A percentile compares a stretch with the other conserved stretches of the same genome.
These are phyloP conservation scores for Philereme vetulata DNA, from an alignment of 2,888 invertebrate genomes.

Conservation along the genomic window DNA sequence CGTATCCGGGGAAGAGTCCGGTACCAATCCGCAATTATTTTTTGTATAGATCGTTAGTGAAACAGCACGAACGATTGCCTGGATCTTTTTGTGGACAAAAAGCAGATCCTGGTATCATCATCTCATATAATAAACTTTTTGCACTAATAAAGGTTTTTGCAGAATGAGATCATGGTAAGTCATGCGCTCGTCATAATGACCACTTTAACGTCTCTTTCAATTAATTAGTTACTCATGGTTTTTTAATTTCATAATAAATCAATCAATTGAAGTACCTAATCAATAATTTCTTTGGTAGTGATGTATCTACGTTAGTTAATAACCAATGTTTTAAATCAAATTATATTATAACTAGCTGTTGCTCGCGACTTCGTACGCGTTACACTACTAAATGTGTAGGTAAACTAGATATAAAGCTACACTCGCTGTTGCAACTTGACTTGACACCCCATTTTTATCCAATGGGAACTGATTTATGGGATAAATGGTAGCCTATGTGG, in stretches of 20 bases:
- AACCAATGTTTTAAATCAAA: too few relatives aligned
- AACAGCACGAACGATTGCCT: slow-evolving; percentile 21
- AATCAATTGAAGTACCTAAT: slow-evolving; percentile 1
- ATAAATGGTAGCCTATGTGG: too few relatives aligned
- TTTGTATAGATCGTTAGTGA: slow-evolving; percentile 23
- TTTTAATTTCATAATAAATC: slow-evolving; percentile 11
- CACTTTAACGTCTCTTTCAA: slow-evolving; percentile 36
- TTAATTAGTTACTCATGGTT: slow-evolving; percentile 35
- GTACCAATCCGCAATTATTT: slow-evolving; percentile 22
- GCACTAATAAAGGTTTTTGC: slow-evolving; percentile 64
- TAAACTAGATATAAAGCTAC: too few relatives aligned
- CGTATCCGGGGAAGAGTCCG: slow-evolving; percentile 7
- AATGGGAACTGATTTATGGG: too few relatives aligned
- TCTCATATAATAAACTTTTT: slow-evolving; percentile 64
- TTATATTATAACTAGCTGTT: too few relatives aligned
- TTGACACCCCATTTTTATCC: too few relatives aligned
- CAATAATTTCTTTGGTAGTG: too few relatives aligned
- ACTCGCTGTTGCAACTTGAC: too few relatives aligned
- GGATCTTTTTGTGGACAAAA: slow-evolving; percentile 56
- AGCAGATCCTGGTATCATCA: slow-evolving; percentile 67
- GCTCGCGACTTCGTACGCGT: too few relatives aligned
- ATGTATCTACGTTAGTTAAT: too few relatives aligned
- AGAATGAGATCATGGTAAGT: slow-evolving; percentile 65
- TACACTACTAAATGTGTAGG: too few relatives aligned
- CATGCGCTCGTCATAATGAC: slow-evolving; percentile 46